Percentiles rank a stretch among this genome's conserved stretches.
Conservation (phyloP, 2,113 vertebrate genomes). For the human region GRCh38 chr9:19654001-19654500, state of each 20-base stretch:
- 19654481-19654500: not conserved
- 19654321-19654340: not conserved
- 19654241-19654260: not conserved
- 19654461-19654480: not conserved
- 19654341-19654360: not conserved
- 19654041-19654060: not conserved
- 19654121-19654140: not conserved
- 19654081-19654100: not conserved
- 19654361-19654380: not conserved
- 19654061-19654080: not conserved
- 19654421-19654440: not conserved
- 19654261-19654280: not conserved
- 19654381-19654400: not conserved
- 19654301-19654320: not conserved
- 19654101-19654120: not conserved
- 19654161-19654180: not conserved
- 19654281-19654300: not conserved
- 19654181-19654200: not conserved
- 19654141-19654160: not conserved
- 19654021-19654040: not conserved
- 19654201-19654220: not conserved
- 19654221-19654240: not conserved
- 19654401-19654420: not conserved
- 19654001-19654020: not conserved
- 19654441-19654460: not conserved